A percentile compares a stretch with the other conserved stretches of the same genome.
Conservation (phyloP, 2,797 vertebrate genomes). For the Eleutherodactylus coqui region DNA sequence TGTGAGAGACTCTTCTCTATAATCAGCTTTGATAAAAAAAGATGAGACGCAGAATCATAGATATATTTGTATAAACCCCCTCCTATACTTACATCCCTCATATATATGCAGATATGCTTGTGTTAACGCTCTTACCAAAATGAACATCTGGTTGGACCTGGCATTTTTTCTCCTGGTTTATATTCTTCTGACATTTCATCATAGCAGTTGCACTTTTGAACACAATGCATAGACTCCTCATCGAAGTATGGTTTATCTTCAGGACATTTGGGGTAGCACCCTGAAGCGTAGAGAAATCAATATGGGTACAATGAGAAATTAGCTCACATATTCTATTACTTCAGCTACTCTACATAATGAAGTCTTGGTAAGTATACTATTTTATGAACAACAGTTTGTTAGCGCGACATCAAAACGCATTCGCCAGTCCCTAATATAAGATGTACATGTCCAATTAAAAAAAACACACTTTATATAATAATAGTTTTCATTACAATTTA, state of each 20-base stretch:
- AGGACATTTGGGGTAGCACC: slow-evolving; percentile 92
- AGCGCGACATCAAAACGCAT: background rate
- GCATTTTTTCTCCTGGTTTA: slow-evolving; percentile 70
- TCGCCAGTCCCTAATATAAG: background rate
- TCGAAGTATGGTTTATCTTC: slow-evolving; percentile 85
- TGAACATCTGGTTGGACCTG: slow-evolving; percentile 77
- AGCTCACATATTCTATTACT: background rate
- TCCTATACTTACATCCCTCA: no score
- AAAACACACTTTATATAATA: no score
- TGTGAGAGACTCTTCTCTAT: no score
- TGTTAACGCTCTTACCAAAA: slow-evolving; percentile 78
- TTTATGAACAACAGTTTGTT: background rate
- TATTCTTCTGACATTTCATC: slow-evolving; percentile 74
- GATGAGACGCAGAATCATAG: background rate
- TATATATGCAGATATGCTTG: background rate
- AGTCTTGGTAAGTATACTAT: background rate
- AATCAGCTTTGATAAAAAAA: no score
- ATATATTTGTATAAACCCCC: background rate
- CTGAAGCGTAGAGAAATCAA: slow-evolving; percentile 68
- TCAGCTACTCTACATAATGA: background rate
- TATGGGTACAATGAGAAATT: background rate
- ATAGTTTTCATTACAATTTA: no score
- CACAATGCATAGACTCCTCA: slow-evolving; percentile 87
- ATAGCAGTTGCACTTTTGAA: slow-evolving; percentile 86
- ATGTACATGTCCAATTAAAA: no score